These are phyloP conservation scores for Musca domestica DNA, from an alignment of 1,140 invertebrate species.

Conservation along the genomic window DNA sequence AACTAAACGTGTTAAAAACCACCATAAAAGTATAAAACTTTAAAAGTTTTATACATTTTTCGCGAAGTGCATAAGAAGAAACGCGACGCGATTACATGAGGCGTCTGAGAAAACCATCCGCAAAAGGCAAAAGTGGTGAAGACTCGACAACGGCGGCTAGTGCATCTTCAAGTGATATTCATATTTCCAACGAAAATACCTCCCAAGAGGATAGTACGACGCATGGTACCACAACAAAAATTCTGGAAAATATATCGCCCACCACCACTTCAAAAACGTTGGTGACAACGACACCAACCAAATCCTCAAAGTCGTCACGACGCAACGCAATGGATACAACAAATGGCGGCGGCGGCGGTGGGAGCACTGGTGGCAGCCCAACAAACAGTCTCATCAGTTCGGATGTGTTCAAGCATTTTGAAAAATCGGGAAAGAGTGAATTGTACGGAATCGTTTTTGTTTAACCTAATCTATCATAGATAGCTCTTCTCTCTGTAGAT, in stretches of 20 bases:
- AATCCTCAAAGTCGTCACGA: conserved; percentile 1
- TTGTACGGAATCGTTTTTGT: conserved; percentile 38
- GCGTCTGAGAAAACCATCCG: conserved; percentile 12
- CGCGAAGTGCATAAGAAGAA: too few species aligned
- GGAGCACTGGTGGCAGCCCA: not conserved
- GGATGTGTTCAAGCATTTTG: conserved; percentile 50
- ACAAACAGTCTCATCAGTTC: conserved; percentile 29
- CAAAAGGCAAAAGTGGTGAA: conserved; percentile 16
- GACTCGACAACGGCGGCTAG: not conserved
- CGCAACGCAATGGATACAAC: not conserved
- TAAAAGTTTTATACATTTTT: too few species aligned
- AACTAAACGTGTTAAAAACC: too few species aligned
- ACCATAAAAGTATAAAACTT: too few species aligned
- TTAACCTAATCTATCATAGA: not conserved
- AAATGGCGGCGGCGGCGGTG: not conserved
- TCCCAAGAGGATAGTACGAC: not conserved
- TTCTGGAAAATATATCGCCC: not conserved
- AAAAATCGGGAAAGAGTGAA: conserved; percentile 46
- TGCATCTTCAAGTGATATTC: not conserved
- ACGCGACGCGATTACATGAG: conserved; percentile 10
- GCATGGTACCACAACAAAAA: conserved; percentile 2
- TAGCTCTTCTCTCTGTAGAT: not conserved
- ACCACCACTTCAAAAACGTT: not conserved
- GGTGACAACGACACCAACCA: conserved; percentile 4
- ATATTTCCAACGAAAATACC: too few species aligned